These are phyloP conservation scores for Morpho achilles DNA, from an alignment of 2,888 invertebrate genomes.

Conservation along the genomic window DNA sequence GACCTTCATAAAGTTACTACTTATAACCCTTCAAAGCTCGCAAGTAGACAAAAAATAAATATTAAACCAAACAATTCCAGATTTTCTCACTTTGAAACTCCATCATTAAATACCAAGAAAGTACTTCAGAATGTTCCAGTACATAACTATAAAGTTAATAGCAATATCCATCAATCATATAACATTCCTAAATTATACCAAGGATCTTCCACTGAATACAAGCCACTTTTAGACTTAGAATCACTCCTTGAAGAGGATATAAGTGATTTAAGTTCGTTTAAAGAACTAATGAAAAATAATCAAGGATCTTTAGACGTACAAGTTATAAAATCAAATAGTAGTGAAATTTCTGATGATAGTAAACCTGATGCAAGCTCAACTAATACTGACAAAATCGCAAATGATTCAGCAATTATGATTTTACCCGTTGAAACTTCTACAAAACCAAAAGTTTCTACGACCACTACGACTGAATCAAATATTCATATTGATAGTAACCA, in stretches of 20 bases:
- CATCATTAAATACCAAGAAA: slow-evolving; percentile 37
- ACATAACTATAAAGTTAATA: slow-evolving; percentile 40
- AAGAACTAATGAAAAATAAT: slow-evolving; percentile 69
- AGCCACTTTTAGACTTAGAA: slow-evolving; percentile 75
- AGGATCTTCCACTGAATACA: slow-evolving; percentile 67
- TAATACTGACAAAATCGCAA: slow-evolving; percentile 58
- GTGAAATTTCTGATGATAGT: slow-evolving; percentile 50
- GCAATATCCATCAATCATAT: slow-evolving; percentile 40
- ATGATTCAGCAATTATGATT: slow-evolving; percentile 34
- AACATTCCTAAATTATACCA: slow-evolving; percentile 42
- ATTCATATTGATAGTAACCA: slow-evolving; percentile 34
- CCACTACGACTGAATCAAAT: slow-evolving; percentile 34
- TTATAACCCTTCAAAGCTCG: slow-evolving; percentile 65
- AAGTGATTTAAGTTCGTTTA: slow-evolving; percentile 68
- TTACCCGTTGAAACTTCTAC: slow-evolving; percentile 26
- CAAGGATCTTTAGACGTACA: slow-evolving; percentile 73
- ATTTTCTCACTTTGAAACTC: slow-evolving; percentile 47
- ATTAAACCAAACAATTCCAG: slow-evolving; percentile 49
- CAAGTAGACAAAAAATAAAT: slow-evolving; percentile 59
- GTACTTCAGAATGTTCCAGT: slow-evolving; percentile 31
- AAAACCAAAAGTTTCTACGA: slow-evolving; percentile 29
- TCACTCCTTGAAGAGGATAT: slow-evolving; percentile 80
- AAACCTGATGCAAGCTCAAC: slow-evolving; percentile 67
- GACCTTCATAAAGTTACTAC: slow-evolving; percentile 70
- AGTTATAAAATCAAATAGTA: slow-evolving; percentile 71